Evolutionary conservation across 2,797 vertebrate species (phyloP).

Genomic region (Galaxias olidus): DNA sequence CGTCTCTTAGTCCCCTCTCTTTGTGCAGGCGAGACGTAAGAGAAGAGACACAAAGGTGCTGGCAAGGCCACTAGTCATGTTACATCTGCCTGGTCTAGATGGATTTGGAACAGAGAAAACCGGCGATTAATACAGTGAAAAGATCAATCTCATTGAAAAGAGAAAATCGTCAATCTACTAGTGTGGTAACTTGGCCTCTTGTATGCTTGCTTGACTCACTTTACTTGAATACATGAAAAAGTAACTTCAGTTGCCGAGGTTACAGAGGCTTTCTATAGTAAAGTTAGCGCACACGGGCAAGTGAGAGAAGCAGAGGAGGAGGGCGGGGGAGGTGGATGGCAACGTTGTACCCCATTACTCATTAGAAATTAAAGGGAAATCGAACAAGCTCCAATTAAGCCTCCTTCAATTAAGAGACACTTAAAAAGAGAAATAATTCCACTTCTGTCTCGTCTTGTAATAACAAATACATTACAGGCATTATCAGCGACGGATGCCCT

Average conservation of each 20-base stretch:
- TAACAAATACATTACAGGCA: slow-evolving; percentile 76
- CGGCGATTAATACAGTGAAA: background rate
- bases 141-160: too few relatives aligned
- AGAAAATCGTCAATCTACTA: too few relatives aligned
- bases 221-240: too few relatives aligned
- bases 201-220: too few relatives aligned
- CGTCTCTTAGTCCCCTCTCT: slow-evolving; percentile 22
- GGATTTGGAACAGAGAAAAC: slow-evolving; percentile 11
- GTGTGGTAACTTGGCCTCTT: too few relatives aligned
- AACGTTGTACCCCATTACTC: slow-evolving; percentile 41
- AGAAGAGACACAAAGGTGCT: slow-evolving; percentile 67
- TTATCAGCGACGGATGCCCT: slow-evolving; percentile 64
- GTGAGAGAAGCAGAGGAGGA: background rate
- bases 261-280: too few relatives aligned
- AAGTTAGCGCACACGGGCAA: background rate
- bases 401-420: slow-evolving; percentile 64
- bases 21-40: slow-evolving; percentile 48
- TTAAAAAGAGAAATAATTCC: slow-evolving; percentile 64
- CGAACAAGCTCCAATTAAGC: slow-evolving; percentile 65
- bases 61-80: slow-evolving; percentile 36
- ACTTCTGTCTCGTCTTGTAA: slow-evolving; percentile 66
- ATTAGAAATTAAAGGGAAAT: slow-evolving; percentile 56
- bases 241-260: too few relatives aligned
- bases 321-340: slow-evolving; percentile 9
- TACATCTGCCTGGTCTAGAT: background rate